Evolutionary conservation across 23 tunicate genomes (phyloP).

Genomic region (Trididemnum clinides): DNA sequence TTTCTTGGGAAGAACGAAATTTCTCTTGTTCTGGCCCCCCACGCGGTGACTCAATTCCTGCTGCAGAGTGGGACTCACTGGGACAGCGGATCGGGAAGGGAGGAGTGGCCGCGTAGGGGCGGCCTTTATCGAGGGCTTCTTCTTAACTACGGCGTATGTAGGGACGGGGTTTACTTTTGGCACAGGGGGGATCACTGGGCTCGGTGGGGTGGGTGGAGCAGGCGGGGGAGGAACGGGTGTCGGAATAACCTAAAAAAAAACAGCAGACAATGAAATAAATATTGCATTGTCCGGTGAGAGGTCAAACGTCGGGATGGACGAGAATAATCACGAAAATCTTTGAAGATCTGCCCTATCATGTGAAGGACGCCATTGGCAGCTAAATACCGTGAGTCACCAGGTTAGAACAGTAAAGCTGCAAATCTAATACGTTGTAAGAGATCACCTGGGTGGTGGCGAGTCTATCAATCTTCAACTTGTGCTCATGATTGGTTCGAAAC

Average conservation of each 20-base stretch:
- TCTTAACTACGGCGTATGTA: not conserved
- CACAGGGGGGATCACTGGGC: conserved; percentile 9
- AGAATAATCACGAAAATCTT: no score
- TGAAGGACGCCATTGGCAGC: no score
- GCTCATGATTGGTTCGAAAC: no score
- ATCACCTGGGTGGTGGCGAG: no score
- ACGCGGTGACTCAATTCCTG: conserved; percentile 80
- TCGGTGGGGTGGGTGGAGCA: conserved; percentile 11
- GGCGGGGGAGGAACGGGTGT: not conserved
- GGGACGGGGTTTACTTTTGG: not conserved
- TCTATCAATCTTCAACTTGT: no score
- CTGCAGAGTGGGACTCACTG: conserved; percentile 35
- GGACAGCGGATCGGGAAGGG: not conserved
- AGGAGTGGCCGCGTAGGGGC: not conserved
- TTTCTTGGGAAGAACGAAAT: conserved; percentile 75
- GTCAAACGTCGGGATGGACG: no score
- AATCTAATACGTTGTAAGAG: no score
- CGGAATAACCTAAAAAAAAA: not conserved
- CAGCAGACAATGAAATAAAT: no score
- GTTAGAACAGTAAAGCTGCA: no score
- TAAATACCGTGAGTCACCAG: no score
- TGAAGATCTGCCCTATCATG: no score
- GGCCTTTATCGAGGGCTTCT: not conserved
- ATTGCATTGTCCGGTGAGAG: no score
- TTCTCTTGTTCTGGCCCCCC: conserved; percentile 43